These are phyloP conservation scores for Cyphomyrmex costatus DNA, from an alignment of 1,140 invertebrate genomes.

Conservation along the genomic window DNA sequence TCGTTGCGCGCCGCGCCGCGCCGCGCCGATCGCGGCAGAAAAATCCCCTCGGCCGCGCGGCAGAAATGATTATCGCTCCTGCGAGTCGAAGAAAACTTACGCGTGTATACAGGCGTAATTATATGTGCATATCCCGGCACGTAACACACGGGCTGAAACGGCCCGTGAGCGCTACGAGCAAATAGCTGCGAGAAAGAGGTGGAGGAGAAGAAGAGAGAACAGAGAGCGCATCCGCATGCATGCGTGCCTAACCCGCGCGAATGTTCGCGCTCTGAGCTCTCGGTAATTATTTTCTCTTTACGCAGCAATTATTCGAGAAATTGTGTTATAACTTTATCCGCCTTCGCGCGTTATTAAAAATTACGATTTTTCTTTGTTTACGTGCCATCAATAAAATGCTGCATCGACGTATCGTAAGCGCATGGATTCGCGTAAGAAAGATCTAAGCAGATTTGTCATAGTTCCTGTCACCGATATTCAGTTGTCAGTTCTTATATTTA, in stretches of 20 bases:
- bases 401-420: background rate
- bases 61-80: conserved; percentile 67
- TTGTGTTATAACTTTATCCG: conserved; percentile 41
- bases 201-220: background rate
- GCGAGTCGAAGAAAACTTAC: conserved; percentile 68
- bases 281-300: conserved; percentile 51
- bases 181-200: conserved; percentile 66
- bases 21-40: conserved; percentile 26
- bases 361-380: background rate
- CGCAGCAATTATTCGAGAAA: conserved; percentile 46
- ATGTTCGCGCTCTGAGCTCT: conserved; percentile 20
- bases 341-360: conserved; percentile 28
- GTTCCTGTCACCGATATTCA: no score
- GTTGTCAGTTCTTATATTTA: no score
- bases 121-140: conserved; percentile 69
- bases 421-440: background rate
- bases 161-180: conserved; percentile 66
- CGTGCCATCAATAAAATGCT: background rate
- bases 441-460: no score
- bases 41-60: conserved; percentile 36
- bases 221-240: conserved; percentile 39
- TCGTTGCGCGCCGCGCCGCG: conserved; percentile 40
- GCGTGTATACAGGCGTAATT: conserved; percentile 72
- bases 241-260: conserved; percentile 40
- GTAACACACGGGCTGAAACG: conserved; percentile 68